Evolutionary conservation across 2,888 invertebrate species (phyloP).

Genomic region (Drosophila longiperda): DNA sequence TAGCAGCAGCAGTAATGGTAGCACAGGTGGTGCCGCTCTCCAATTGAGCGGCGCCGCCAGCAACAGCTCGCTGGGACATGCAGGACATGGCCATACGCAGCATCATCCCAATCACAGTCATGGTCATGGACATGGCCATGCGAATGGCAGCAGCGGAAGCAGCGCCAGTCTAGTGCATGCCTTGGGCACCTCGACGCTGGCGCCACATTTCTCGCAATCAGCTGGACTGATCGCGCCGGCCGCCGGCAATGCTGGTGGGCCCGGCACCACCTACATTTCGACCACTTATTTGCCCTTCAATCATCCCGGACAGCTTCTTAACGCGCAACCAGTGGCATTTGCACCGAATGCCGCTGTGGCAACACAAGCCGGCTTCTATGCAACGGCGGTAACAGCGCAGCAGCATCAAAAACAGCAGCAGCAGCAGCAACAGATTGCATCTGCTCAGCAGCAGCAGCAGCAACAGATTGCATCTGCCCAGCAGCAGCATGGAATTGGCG

Average conservation of each 20-base stretch:
- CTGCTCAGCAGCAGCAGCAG: slow-evolving; percentile 44
- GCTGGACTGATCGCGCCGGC: slow-evolving; percentile 69
- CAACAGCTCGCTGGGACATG: slow-evolving; percentile 58
- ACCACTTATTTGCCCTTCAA: slow-evolving; percentile 51
- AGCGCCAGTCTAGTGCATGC: slow-evolving; percentile 56
- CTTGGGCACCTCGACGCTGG: slow-evolving; percentile 51
- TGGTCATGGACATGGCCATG: slow-evolving; percentile 36
- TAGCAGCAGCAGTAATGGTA: slow-evolving; percentile 64
- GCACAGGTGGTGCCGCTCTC: slow-evolving; percentile 62
- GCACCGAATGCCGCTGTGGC: slow-evolving; percentile 47
- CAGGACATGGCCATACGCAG: slow-evolving; percentile 46
- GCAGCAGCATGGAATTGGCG: slow-evolving; percentile 43
- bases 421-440: slow-evolving; percentile 39
- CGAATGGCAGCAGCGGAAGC: slow-evolving; percentile 47
- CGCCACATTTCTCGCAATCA: slow-evolving; percentile 57
- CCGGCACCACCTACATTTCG: slow-evolving; percentile 41
- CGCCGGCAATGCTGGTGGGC: slow-evolving; percentile 28
- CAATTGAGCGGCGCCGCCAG: slow-evolving; percentile 76
- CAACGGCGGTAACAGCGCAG: slow-evolving; percentile 20
- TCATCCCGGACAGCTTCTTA: slow-evolving; percentile 47
- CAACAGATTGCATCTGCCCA: slow-evolving; percentile 29
- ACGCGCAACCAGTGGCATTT: slow-evolving; percentile 51
- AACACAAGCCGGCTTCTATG: slow-evolving; percentile 39
- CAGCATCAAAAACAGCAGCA: slow-evolving; percentile 54
- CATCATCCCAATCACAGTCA: slow-evolving; percentile 33